Base-by-base conservation (phyloP, 2,113 vertebrate genomes). In the Macquaria australasica region DNA sequence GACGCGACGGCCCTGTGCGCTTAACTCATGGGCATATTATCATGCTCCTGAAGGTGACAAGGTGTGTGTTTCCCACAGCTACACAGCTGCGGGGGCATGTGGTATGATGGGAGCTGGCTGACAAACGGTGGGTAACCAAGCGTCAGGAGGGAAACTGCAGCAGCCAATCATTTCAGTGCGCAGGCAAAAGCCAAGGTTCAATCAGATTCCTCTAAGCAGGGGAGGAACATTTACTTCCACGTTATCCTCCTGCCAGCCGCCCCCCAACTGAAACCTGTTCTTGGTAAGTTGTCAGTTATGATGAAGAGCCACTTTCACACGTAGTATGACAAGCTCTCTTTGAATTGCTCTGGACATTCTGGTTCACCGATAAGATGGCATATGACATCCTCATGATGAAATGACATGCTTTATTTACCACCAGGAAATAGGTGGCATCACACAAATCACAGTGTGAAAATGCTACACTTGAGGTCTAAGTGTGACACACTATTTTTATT, bases 81-180 rank as follows among this genome's bases (percentile, higher is more conserved):
- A 69, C 82, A 77, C 84, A 84, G 79, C 88, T 73, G 75, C 77
- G 73, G 66, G 45, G 81, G 64, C 56, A 51, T 53, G 69, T 37
- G 79, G 87, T 51, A 45, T 85, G 88, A 90, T 84, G 86, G 77
- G 73, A 82, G 80, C 87, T 71, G 73, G 79, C 84, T 85, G 85
- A 81, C 79, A 88, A 84, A 75, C 15, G 34, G 63, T 67, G 72
- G 75, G 82, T 77, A 84, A 74, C 88, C 48, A 20, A 87, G 85
- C 67, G 51, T 82, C 77, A 9, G 75, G 59, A 79, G 66, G n/a
- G 67, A 60, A 79, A 67, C 71, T 69, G 84, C 58, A 85, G 85
- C 80, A 82, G 81, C 53, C 70, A 51, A 64, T 85, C 66, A 53
- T 68, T 75, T 68, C 67, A 37, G 25, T 4, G 8, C 2, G 51